Conservation (phyloP, 1,140 invertebrate species). For the Eupristina koningsbergeri region DNA sequence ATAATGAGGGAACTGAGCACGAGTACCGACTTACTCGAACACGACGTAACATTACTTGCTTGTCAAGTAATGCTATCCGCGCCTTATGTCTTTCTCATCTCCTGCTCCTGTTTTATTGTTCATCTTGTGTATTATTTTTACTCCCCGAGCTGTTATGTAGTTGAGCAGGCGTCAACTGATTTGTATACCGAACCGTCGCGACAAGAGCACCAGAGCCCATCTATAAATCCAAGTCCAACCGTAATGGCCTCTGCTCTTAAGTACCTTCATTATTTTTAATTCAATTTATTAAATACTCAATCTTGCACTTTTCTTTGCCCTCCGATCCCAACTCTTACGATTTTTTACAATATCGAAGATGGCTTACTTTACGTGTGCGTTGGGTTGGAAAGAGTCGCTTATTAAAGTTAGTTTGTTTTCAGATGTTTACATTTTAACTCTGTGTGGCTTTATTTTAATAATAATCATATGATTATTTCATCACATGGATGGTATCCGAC, state of each 20-base stretch:
- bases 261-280: conserved; percentile 17
- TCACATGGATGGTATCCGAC: too few relatives aligned
- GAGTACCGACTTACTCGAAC: conserved; percentile 58
- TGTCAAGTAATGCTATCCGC: conserved; percentile 61
- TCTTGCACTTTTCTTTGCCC: background rate
- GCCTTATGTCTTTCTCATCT: background rate
- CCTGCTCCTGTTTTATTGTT: conserved; percentile 58
- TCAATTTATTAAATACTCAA: background rate
- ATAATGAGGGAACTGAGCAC: conserved; percentile 60
- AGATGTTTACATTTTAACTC: background rate
- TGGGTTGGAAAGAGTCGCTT: background rate
- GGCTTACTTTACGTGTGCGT: background rate
- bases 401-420: background rate
- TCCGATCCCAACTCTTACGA: background rate
- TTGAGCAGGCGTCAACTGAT: conserved; percentile 35
- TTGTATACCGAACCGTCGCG: conserved; percentile 22
- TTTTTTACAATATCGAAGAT: background rate
- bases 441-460: background rate
- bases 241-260: conserved; percentile 6
- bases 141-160: background rate
- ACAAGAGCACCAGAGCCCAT: conserved; percentile 32
- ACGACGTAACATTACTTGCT: conserved; percentile 60
- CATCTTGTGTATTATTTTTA: conserved; percentile 54
- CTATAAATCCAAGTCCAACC: conserved; percentile 16
- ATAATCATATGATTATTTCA: background rate